phyloP scores from a whole-genome alignment of 1,140 invertebrate species.

The Anastrepha obliqua region DNA sequence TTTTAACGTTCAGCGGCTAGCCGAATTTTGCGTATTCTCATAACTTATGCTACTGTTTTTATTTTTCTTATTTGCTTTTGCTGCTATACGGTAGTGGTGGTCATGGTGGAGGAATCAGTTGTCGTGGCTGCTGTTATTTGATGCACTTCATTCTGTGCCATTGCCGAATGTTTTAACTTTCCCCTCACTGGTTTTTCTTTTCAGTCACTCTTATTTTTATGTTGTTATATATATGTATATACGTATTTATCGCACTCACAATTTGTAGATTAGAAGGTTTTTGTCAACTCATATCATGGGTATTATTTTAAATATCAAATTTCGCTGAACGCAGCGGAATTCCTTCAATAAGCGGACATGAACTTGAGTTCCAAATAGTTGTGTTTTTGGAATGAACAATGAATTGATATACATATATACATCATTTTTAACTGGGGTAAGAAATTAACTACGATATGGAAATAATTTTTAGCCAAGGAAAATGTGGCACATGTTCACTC shows the following conservation, averaged over 20 bases:
- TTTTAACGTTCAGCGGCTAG: neutral
- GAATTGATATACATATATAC: too few species aligned
- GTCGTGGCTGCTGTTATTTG: conserved; percentile 30
- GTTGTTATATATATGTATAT: neutral
- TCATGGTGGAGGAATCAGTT: neutral
- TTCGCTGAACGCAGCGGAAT: conserved; percentile 72
- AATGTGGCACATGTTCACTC: too few species aligned
- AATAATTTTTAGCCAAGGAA: too few species aligned
- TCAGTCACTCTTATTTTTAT: neutral
- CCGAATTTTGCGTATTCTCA: conserved; percentile 12
- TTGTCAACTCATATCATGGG: conserved; percentile 8
- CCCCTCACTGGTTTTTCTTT: too few species aligned
- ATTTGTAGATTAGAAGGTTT: conserved; percentile 50
- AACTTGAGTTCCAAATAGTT: conserved; percentile 2
- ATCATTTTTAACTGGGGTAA: too few species aligned
- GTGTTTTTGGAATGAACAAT: too few species aligned
- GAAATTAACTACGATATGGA: too few species aligned
- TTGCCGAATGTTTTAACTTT: neutral
- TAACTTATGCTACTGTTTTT: conserved; percentile 35
- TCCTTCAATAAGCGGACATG: conserved; percentile 62
- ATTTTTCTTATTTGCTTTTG: conserved; percentile 4
- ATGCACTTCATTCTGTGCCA: conserved; percentile 1
- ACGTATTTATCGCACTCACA: neutral
- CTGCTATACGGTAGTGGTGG: neutral
- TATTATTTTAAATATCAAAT: conserved; percentile 59